These are phyloP conservation scores for Drosophila maculinotata DNA, from an alignment of 2,888 invertebrate species.

Conservation along the genomic window DNA sequence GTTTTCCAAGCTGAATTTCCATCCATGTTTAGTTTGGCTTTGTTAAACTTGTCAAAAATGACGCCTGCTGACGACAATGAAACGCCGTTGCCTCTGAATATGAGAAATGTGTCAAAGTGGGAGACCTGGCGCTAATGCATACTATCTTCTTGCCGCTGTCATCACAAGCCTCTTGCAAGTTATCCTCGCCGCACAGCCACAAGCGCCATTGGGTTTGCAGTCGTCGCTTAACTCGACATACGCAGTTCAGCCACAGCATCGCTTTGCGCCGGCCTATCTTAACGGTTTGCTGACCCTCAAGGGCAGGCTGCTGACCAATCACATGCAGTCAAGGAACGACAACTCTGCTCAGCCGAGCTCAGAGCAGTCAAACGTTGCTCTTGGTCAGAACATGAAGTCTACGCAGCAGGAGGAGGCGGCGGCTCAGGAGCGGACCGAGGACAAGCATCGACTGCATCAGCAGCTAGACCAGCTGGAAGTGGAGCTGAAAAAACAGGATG, in stretches of 20 bases:
- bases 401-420: neutral
- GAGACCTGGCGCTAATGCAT: constrained; percentile 16
- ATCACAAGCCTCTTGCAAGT: constrained; percentile 17
- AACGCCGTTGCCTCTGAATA: constrained; percentile 17
- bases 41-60: constrained; percentile 32
- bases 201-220: constrained; percentile 1
- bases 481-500: constrained; percentile 31
- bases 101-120: constrained; percentile 55
- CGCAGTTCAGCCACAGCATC: constrained; percentile 2
- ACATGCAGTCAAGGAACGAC: neutral
- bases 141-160: constrained; percentile 18
- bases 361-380: neutral
- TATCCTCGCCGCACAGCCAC: neutral
- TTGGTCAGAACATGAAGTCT: neutral
- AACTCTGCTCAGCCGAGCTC: neutral
- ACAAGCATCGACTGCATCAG: constrained; percentile 16
- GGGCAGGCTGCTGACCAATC: constrained; percentile 48
- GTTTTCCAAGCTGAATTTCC: neutral
- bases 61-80: constrained; percentile 13
- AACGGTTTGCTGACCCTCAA: constrained; percentile 67
- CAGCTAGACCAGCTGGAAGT: constrained; percentile 29
- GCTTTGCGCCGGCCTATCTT: constrained; percentile 49
- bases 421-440: neutral
- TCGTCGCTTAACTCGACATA: neutral
- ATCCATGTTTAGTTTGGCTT: constrained; percentile 3